Percentiles rank a stretch among this genome's conserved stretches.
phyloP scores from a whole-genome alignment of 2,888 invertebrate genomes.

The Onthophagus sagittarius region DNA sequence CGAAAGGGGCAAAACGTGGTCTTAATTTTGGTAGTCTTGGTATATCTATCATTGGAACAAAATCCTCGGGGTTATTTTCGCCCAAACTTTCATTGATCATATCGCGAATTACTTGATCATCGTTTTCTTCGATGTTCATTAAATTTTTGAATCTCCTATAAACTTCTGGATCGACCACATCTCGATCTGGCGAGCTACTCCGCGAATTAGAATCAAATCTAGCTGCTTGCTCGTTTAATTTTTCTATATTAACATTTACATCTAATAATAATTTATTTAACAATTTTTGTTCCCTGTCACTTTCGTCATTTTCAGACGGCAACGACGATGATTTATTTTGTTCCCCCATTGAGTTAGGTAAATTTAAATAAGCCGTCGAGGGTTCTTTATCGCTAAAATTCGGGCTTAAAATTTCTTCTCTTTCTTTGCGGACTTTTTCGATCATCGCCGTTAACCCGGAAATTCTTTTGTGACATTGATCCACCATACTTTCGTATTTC shows the following conservation, averaged over 20 bases:
- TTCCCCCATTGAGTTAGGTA: slow-evolving; percentile 28
- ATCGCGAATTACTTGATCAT: not conserved
- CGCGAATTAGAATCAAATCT: slow-evolving; percentile 7
- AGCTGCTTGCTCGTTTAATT: not conserved
- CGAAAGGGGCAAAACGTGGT: slow-evolving; percentile 3
- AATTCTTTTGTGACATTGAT: slow-evolving; percentile 55
- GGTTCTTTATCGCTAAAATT: slow-evolving; percentile 40
- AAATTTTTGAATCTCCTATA: not conserved
- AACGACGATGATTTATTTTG: not conserved
- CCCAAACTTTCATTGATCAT: not conserved
- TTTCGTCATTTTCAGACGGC: slow-evolving; percentile 28
- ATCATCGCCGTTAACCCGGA: slow-evolving; percentile 55
- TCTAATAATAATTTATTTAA: slow-evolving; percentile 34
- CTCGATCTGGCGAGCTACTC: not conserved
- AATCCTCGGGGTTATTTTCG: slow-evolving; percentile 25
- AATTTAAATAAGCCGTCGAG: slow-evolving; percentile 40
- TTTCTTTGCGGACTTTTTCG: slow-evolving; percentile 57
- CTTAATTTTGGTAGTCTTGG: slow-evolving; percentile 43
- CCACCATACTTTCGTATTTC: slow-evolving; percentile 52
- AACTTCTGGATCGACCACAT: not conserved
- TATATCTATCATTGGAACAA: slow-evolving; percentile 44
- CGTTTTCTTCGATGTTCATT: not conserved
- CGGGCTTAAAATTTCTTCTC: slow-evolving; percentile 50
- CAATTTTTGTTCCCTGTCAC: slow-evolving; percentile 28
- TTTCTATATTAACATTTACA: slow-evolving; percentile 27